These are phyloP conservation scores for Gallinago solitaria DNA, from an alignment of 2,797 vertebrate species.

Conservation along the genomic window DNA sequence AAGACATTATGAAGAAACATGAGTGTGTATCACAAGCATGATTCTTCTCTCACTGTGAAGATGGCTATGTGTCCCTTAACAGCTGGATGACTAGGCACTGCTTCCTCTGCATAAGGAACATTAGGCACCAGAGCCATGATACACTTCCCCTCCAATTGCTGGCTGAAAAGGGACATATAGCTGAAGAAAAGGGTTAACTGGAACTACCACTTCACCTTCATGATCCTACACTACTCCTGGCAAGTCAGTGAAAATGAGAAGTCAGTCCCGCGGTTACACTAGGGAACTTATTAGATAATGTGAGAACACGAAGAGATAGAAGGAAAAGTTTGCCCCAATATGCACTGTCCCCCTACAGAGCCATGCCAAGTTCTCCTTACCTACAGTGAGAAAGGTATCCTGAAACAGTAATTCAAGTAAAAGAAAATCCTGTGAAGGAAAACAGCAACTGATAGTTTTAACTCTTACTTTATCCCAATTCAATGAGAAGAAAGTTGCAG, in stretches of 20 bases:
- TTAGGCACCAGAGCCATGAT: neutral
- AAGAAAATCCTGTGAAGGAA: neutral
- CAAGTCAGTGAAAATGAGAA: neutral
- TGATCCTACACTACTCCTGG: neutral
- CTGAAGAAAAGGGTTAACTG: neutral
- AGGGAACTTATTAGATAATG: neutral
- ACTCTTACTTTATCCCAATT: neutral
- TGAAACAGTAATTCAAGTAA: neutral
- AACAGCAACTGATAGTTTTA: neutral
- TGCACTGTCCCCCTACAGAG: fast-evolving
- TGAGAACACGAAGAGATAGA: neutral
- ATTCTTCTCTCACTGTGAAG: neutral
- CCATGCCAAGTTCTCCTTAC: neutral
- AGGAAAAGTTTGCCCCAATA: neutral
- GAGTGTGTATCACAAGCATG: neutral
- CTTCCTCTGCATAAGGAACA: neutral
- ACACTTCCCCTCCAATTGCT: neutral
- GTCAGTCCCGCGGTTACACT: neutral
- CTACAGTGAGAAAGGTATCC: neutral
- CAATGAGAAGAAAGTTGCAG: neutral
- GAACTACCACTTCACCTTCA: neutral
- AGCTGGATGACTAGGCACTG: neutral
- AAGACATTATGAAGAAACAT: neutral
- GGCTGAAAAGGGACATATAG: neutral
- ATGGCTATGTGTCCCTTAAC: neutral